Evolutionary conservation across 2,797 vertebrate genomes (phyloP), one percentile per base, ranked within the genome.

Genomic region (Heliangelus exortis): DNA sequence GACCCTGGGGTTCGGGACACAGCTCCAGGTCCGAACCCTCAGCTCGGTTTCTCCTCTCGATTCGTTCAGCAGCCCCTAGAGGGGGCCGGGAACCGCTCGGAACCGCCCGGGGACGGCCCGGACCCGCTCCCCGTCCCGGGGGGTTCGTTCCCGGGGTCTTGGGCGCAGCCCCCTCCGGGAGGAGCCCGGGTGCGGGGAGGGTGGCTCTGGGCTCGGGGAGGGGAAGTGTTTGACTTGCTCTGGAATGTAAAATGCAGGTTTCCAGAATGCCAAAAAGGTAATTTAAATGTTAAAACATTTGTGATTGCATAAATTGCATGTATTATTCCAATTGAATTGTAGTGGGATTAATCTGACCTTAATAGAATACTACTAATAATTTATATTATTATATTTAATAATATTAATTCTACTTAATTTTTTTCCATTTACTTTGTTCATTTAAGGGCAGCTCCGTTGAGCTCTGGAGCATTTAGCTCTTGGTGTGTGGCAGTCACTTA

Each of bases 351-450:
- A 97, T 97, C 95, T 95, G 82, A 84, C 94, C 95, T 96, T 97
- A 97, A 96, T 95, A 97, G 95, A 94, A 90, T 89, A 75, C 79
- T 89, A 53, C 97, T 97, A 97, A 97, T 96, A 97, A 97, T 97
- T 97, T 97, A 96, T 95, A 97, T 93, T 96, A 96, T 97, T 97
- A 97, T 96, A 93, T 97, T 96, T 96, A 96, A 96, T 97, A 97
- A 96, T 97, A 95, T 96, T 96, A 97, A 95, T 96, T 97, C 92
- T 92, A 67, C 90, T 97, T 96, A 96, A 96, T 92, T 92, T 94
- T 96, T 95, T 90, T 76, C 93, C 94, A 87, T 96, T 97, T 96
- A 92, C 74, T 75, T 97, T 94, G 83, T 89, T 97, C 96, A 93
- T 97, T 96, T 96, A 65, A 84, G 84, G 92, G 94, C 93, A 93